Evolutionary conservation across 2,113 vertebrate genomes (phyloP).

Genomic region (Sapayoa aenigma): DNA sequence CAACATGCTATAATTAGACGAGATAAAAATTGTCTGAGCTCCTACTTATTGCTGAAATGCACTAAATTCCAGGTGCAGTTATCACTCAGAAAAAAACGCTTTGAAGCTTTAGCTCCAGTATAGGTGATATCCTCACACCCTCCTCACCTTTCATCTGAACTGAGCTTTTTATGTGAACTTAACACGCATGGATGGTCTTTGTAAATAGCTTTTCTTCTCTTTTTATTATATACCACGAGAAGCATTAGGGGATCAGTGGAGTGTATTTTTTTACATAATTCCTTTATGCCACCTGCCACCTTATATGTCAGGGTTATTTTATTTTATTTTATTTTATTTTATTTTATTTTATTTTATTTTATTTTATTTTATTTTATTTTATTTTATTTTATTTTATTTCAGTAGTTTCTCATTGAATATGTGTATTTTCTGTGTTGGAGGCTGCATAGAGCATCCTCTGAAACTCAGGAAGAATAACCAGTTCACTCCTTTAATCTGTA

Average conservation of each 20-base stretch:
- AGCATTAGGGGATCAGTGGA: not conserved
- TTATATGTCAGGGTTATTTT: not conserved
- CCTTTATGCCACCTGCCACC: not conserved
- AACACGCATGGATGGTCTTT: not conserved
- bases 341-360: not conserved
- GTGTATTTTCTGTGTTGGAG: not conserved
- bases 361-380: no score
- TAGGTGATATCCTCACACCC: not conserved
- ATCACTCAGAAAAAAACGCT: not conserved
- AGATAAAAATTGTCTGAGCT: constrained; percentile 29
- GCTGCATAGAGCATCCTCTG: not conserved
- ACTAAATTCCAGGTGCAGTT: not conserved
- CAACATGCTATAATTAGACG: constrained; percentile 21
- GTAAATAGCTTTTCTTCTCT: not conserved
- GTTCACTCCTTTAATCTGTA: not conserved
- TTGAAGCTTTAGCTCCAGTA: not conserved
- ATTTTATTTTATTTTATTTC: not conserved
- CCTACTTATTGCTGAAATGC: not conserved
- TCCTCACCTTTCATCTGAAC: not conserved
- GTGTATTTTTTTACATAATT: not conserved
- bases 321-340: not conserved
- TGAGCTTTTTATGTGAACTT: not conserved
- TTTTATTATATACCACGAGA: not conserved
- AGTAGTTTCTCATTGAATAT: not conserved
- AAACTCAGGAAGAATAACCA: not conserved